Percentiles rank a stretch among this genome's conserved stretches.
Evolutionary conservation across 2,797 vertebrate genomes (phyloP).

Genomic region (Microctenopoma steveboyesi): DNA sequence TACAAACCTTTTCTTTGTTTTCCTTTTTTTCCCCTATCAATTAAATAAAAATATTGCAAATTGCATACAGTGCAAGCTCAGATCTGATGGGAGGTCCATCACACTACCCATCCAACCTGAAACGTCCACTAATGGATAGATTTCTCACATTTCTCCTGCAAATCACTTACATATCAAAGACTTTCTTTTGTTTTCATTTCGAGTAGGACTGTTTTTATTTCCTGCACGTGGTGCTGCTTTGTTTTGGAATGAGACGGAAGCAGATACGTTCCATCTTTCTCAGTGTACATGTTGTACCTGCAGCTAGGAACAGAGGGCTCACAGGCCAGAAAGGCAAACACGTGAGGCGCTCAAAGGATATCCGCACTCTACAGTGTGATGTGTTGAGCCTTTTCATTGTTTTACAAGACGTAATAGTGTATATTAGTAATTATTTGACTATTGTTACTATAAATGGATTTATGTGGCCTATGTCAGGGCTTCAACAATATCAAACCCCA

Average conservation of each 20-base stretch:
- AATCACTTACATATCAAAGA: conserved; percentile 13
- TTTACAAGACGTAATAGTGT: background rate
- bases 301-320: conserved; percentile 25
- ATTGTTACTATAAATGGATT: conserved; percentile 2
- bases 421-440: background rate
- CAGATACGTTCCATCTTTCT: conserved; percentile 14
- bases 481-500: background rate
- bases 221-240: background rate
- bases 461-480: background rate
- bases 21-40: conserved; percentile 14
- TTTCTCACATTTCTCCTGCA: conserved; percentile 4
- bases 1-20: background rate
- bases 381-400: background rate
- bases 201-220: conserved; percentile 8
- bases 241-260: conserved; percentile 9
- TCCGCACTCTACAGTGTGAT: conserved; percentile 2
- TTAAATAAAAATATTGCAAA: conserved; percentile 41
- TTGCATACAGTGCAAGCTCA: conserved; percentile 14
- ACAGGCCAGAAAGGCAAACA: conserved; percentile 37
- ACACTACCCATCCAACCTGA: background rate
- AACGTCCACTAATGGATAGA: background rate
- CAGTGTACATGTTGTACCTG: conserved; percentile 36
- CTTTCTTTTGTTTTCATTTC: conserved; percentile 12
- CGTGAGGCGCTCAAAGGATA: conserved; percentile 18
- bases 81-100: conserved; percentile 6